Percentiles rank a stretch among this genome's conserved stretches.
Evolutionary conservation across 1,140 invertebrate genomes (phyloP).

Genomic region (Daktulosphaira vitifoliae): DNA sequence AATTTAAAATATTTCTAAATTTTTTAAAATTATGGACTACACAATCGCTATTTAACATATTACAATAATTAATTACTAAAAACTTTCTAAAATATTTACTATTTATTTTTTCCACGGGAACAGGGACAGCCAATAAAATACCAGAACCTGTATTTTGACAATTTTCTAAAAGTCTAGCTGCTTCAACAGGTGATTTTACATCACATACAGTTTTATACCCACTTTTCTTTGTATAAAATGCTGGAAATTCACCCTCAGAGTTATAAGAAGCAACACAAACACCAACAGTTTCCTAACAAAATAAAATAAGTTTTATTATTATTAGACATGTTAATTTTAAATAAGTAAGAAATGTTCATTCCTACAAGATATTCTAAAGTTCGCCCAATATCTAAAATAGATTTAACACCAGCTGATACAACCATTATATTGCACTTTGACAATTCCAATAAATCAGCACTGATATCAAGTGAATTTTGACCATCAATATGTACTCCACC

Average conservation of each 20-base stretch:
- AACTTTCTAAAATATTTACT: not conserved
- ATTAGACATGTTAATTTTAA: not conserved
- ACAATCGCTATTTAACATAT: no score
- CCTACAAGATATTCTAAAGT: conserved; percentile 88
- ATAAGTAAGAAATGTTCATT: conserved; percentile 17
- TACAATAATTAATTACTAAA: no score
- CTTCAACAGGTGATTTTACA: conserved; percentile 52
- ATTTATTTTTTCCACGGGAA: conserved; percentile 56
- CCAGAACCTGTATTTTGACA: conserved; percentile 60
- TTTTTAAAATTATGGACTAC: no score
- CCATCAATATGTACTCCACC: conserved; percentile 91
- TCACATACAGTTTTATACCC: conserved; percentile 61
- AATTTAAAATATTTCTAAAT: no score
- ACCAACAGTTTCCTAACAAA: conserved; percentile 80
- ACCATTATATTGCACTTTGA: conserved; percentile 78
- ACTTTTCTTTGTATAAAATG: conserved; percentile 75
- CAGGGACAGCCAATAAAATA: conserved; percentile 82
- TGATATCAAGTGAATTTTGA: conserved; percentile 80
- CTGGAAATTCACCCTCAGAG: conserved; percentile 60
- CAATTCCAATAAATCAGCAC: conserved; percentile 88
- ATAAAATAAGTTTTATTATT: not conserved
- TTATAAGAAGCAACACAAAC: conserved; percentile 78
- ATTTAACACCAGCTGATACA: conserved; percentile 92
- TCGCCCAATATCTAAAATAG: conserved; percentile 88
- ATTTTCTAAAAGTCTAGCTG: conserved; percentile 59